phyloP scores from a whole-genome alignment of 2,888 invertebrate genomes.

The Idaea straminata region DNA sequence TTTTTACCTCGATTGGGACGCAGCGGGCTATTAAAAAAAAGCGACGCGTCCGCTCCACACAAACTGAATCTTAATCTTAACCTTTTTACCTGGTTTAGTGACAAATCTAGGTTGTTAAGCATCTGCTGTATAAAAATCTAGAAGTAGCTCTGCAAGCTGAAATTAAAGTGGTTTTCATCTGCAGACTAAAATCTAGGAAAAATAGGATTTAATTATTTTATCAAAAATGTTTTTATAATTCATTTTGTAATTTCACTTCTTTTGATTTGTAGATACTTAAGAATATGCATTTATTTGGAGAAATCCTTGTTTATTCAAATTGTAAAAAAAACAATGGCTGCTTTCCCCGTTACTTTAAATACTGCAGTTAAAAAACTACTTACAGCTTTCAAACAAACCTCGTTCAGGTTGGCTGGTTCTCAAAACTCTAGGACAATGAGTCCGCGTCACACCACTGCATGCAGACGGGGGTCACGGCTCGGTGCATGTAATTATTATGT shows the following conservation, averaged over 20 bases:
- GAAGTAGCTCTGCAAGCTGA: too few relatives aligned
- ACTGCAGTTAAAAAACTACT: constrained; percentile 25
- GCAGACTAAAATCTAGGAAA: too few relatives aligned
- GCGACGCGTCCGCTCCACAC: constrained; percentile 35
- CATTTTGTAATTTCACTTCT: too few relatives aligned
- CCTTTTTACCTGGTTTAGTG: constrained; percentile 10
- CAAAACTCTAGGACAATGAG: constrained; percentile 54
- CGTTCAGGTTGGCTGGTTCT: constrained; percentile 55
- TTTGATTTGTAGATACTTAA: background rate
- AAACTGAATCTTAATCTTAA: constrained; percentile 17
- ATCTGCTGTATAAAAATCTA: background rate
- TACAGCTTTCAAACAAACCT: constrained; percentile 11
- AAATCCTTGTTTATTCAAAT: background rate
- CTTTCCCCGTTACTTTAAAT: constrained; percentile 21
- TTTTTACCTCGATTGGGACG: constrained; percentile 42
- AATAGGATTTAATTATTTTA: too few relatives aligned
- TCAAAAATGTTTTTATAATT: too few relatives aligned
- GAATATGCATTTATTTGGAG: background rate
- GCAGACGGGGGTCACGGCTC: constrained; percentile 43
- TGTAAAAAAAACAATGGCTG: constrained; percentile 2
- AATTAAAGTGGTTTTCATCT: too few relatives aligned
- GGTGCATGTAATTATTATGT: constrained; percentile 47
- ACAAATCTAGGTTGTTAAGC: background rate
- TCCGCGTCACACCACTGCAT: constrained; percentile 45
- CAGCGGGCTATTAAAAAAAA: constrained; percentile 42